Evolutionary conservation across 1,140 invertebrate genomes (phyloP).

Genomic region (Carposina sasakii): DNA sequence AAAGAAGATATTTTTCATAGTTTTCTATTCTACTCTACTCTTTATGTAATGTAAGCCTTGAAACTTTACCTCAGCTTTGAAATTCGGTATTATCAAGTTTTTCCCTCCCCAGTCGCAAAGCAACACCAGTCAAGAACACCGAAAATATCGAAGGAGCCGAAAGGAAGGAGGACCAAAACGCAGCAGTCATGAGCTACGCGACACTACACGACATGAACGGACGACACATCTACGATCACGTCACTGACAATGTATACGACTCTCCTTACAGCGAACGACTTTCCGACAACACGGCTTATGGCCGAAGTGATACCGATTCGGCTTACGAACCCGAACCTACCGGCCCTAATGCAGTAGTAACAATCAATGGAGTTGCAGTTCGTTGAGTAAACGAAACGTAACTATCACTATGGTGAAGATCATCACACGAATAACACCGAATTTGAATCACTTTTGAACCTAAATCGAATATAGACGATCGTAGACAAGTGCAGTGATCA

Average conservation of each 20-base stretch:
- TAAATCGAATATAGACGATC: no score
- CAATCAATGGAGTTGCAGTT: conserved; percentile 67
- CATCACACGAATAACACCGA: no score
- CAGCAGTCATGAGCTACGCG: conserved; percentile 89
- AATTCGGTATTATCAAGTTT: conserved; percentile 2
- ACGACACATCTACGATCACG: conserved; percentile 81
- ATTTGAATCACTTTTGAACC: no score
- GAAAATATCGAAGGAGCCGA: conserved; percentile 89
- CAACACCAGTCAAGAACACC: conserved; percentile 88
- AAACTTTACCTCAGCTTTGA: no score
- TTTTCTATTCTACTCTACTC: no score
- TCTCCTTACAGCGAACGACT: conserved; percentile 74
- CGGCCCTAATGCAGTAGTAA: conserved; percentile 56
- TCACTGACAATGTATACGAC: conserved; percentile 83
- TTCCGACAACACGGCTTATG: conserved; percentile 63
- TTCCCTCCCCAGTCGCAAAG: conserved; percentile 76
- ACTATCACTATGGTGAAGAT: no score
- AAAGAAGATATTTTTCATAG: no score
- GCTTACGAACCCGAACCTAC: conserved; percentile 68
- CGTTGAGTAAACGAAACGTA: conserved; percentile 35
- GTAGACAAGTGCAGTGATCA: no score
- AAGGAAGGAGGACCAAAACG: conserved; percentile 87
- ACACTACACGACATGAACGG: conserved; percentile 81
- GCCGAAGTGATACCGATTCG: conserved; percentile 71
- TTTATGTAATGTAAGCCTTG: no score